Evolutionary conservation across 2,797 vertebrate genomes (phyloP), one percentile per base, ranked within the genome.

Genomic region (Megalops cyprinoides): DNA sequence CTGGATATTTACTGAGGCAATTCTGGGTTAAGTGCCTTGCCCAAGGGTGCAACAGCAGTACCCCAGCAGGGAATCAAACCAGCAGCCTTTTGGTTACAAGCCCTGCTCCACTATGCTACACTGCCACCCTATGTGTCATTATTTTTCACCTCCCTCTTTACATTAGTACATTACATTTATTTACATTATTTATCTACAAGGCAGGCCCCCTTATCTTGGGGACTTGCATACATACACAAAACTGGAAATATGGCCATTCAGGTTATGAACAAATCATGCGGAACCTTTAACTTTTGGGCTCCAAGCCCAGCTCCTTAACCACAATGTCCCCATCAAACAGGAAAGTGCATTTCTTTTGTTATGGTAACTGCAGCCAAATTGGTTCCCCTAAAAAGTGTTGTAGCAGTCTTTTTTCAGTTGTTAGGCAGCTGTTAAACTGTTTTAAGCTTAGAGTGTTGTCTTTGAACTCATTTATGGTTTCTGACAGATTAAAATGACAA

Each of bases 401-500:
- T 28, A 12, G 9, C 58, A 31, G 12, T 12, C 25, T 62, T 3
- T 1, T 20, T 31, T 62, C 28, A 34, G 28, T 8, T 62, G 58
- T 18, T 28, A 34, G 9, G 4, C 25, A 12, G 58, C 60, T 65
- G 14, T 65, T 37, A 65, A 34, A 31, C 28, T 18, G n/a, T 65
- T 65, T 3, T 65, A 65, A 34, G 28, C 37, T 10, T 31, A 65
- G 12, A 31, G 10, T 65, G 25, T 65, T 34, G 60, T 65, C 60
- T 14, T 37, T 34, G 12, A 65, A 62, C 44, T 18, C 39, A 31
- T 48, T 48, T 48, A 74, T n/a, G 44, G 69, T 39, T 25, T 46
- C 69, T 74, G 39, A 74, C 69, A 74, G 7, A 46, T 48, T 44
- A 48, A 74, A 74, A 74, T 44, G 37, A 48, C n/a, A 74, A 74